Evolutionary conservation across 2,113 vertebrate species (phyloP).

Genomic region (Heliornis fulica): DNA sequence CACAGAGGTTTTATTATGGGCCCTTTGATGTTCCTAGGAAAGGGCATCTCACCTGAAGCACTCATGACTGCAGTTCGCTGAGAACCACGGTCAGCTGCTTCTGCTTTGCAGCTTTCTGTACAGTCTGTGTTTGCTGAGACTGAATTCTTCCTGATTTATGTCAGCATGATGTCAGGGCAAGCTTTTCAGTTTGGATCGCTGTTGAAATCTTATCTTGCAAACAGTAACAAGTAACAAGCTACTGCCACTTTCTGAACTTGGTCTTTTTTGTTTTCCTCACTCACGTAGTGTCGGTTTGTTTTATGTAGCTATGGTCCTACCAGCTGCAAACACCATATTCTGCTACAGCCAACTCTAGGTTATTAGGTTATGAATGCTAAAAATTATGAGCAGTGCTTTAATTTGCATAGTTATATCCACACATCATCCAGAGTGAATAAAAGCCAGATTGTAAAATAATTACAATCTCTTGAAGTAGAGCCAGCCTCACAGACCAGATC

Average conservation of each 20-base stretch:
- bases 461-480: conserved; percentile 76
- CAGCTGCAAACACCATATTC: conserved; percentile 58
- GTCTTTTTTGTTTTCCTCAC: conserved; percentile 46
- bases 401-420: conserved; percentile 72
- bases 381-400: conserved; percentile 70
- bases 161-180: conserved; percentile 18
- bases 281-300: conserved; percentile 10
- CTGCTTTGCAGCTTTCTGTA: conserved; percentile 40
- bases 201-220: conserved; percentile 26
- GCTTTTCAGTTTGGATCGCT: background rate
- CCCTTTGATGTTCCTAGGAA: background rate
- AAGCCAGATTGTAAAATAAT: conserved; percentile 84
- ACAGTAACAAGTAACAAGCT: background rate
- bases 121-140: background rate
- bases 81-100: background rate
- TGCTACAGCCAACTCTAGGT: conserved; percentile 65
- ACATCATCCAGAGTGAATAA: conserved; percentile 76
- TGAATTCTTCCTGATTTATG: conserved; percentile 49
- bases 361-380: conserved; percentile 72
- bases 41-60: conserved; percentile 10
- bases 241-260: conserved; percentile 17
- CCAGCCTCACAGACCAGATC: conserved; percentile 67
- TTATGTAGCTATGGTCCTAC: conserved; percentile 31
- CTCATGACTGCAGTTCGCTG: background rate
- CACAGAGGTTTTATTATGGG: background rate